Evolutionary conservation across 2,888 invertebrate species (phyloP), one percentile per base, ranked within the genome.

Genomic region (Synanthedon vespiformis): DNA sequence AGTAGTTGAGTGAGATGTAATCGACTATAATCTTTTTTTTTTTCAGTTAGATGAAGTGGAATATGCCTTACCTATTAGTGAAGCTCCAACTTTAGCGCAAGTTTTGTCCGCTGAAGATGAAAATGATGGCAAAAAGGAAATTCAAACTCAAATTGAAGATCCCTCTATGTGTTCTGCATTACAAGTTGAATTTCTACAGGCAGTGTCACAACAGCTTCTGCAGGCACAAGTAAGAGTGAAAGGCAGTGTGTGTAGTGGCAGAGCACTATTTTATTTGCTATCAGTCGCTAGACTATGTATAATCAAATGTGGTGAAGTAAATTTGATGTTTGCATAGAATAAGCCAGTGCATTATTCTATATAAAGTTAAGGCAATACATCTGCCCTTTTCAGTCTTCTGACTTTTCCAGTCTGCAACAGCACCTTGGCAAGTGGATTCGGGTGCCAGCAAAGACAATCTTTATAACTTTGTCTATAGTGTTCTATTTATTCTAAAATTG

Each of bases 121-220:
- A 51, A 57, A 61, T 52, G 62, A 63, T 54, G 64, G 61, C 47
- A 67, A 62, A 57, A 62, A 67, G 50, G 56, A 57, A 16, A n/a
- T 11, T 10, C 22, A 50, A 50, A 22, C 10, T 14, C 27, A 22
- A 11, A 52, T 57, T 51, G 74, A 77, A 52, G 80, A 83, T 52
- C 72, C 80, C 8, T 56, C 66, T n/a, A 68, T 72, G 51, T 85
- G 85, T 60, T 83, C 85, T 48, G 81, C 82, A 16, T 68, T 87
- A 10, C 86, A 87, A 70, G 77, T 80, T 40, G 86, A 87, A 49
- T 83, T 96, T 56, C 85, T 98, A 55, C 95, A 96, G 75, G 96
- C 95, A 57, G 92, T 98, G 51, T 95, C 97, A 3, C 91, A 96
- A 22, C 98, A 98, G 80, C 88, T 98, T 18, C 84, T 90, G 57